Evolutionary conservation across 2,888 invertebrate genomes (phyloP), one percentile per base, ranked within the genome.

Genomic region (Drosophila dives): DNA sequence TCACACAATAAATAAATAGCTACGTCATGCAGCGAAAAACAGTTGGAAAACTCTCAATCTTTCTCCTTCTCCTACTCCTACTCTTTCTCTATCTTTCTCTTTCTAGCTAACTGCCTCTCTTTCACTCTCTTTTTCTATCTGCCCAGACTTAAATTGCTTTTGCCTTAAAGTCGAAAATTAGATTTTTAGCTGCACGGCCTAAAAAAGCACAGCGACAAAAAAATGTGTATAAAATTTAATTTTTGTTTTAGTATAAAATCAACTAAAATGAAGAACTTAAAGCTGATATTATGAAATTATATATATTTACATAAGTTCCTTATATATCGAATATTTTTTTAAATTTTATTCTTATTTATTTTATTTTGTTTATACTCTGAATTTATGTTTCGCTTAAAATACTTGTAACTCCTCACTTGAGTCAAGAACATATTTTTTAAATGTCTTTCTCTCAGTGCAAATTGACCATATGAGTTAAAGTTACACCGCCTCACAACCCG

Each of bases 1-100:
- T 82, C 76, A 75, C 84, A 86, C 77, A 89, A 89, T 89, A 89
- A 82, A 89, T 81, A 82, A 87, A 82, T 70, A 81, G 86, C 77
- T 73, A 79, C 79, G 90, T 86, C 90, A 90, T 87, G 83, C 83
- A 85, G 81, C 66, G 72, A 65, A 75, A 80, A 73, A 74, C 81
- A 83, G 75, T 77, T 80, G 77, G 68, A 77, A 67, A 54, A 56
- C 63, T 48, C 51, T 29, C 42, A 2, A 38, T 29, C 45, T 10
- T 15, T 29, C 40, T 56, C 50, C 23, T 17, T 33, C 17, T 38
- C 11, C 12, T 32, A 34, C 60, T 40, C 33, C 40, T 40, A 29
- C 40, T 51, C 20, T 40, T 42, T 11, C 1, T 23, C 48, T 36
- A 6, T 26, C 36, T 23, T 7, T 15, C 23, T 26, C 17, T 33